Base-by-base conservation (phyloP, 1,140 invertebrate genomes). In the Magallana ariakensis region DNA sequence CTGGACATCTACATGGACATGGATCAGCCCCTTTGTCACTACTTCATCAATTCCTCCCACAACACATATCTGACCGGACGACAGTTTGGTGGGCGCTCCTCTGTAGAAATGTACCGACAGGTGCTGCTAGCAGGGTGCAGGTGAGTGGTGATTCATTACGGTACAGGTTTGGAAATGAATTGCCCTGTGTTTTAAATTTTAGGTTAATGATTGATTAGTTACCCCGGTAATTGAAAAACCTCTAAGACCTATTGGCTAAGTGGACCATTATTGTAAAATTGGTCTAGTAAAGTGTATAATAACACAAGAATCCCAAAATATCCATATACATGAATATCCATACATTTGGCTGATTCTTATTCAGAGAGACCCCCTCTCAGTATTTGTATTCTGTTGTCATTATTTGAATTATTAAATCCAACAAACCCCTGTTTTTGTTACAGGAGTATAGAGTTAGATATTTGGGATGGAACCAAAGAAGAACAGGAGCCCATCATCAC, bases 21-120 rank as follows among this genome's bases (percentile, higher is more conserved):
- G 99, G 98, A 99, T 94, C 98, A 99, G 93, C 98, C 99, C 0
- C 93, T 99, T 22, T 96, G 97, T 57, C 99, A 99, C 94, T 99
- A 99, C 95, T 99, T 99, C 94, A 99, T 99, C 90, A 99, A 99
- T 96, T 99, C 98, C 53, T 99, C 98, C 82, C 99, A 99, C 95
- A 99, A 99, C 94, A 99, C 99, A 10, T 99, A 99, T 95, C 96
- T 99, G 56, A 97, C 96, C 33, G 98, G 98, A 8, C 97, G 99
- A 95, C 98, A 99, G 96, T 95, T 99, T 92, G 99, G 98, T 46
- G 98, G 98, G 80, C 98, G 97, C 94, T 98, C 98, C 81, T 98
- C 98, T 46, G 98, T 99, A 22, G 98, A 99, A 96, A 99, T 99
- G 95, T 99, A 99, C 95, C 96, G 98, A 87, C 99, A 99, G 95